A percentile compares a stretch with the other conserved stretches of the same genome.
phyloP scores from a whole-genome alignment of 2,113 vertebrate species.

The Phainopepla nitens region DNA sequence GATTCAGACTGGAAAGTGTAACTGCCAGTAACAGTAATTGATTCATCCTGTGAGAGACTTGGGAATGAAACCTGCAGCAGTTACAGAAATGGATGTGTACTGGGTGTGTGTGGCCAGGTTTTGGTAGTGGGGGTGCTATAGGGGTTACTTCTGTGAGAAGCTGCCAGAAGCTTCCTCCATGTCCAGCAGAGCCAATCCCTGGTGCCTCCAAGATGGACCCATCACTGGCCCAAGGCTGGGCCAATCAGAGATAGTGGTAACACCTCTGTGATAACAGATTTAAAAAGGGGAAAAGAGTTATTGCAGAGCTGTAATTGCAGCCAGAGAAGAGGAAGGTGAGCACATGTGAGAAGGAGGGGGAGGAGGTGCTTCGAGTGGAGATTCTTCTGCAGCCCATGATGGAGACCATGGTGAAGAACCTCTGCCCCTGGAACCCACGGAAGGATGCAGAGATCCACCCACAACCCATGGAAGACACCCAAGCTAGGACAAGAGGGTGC shows the following conservation, averaged over 20 bases:
- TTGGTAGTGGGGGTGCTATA: background rate
- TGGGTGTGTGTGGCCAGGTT: background rate
- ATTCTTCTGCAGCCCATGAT: background rate
- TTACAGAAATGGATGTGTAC: background rate
- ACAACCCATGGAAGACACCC: background rate
- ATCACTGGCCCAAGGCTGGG: background rate
- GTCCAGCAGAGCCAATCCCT: background rate
- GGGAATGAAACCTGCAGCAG: background rate
- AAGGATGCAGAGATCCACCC: background rate
- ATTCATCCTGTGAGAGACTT: background rate
- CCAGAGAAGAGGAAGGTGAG: background rate
- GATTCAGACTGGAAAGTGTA: background rate
- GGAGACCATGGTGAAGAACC: background rate
- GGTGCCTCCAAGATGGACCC: background rate
- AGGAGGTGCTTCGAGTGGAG: background rate
- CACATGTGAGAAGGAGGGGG: background rate
- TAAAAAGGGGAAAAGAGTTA: background rate
- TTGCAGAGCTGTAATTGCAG: background rate
- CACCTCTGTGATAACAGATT: background rate
- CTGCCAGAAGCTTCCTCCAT: background rate
- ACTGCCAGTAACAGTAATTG: background rate
- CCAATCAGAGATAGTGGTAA: background rate
- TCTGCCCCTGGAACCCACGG: background rate
- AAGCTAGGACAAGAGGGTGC: fast-evolving
- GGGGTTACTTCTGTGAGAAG: background rate